Conservation (phyloP, 1,140 invertebrate species). For the Lasaia peninsularis region DNA sequence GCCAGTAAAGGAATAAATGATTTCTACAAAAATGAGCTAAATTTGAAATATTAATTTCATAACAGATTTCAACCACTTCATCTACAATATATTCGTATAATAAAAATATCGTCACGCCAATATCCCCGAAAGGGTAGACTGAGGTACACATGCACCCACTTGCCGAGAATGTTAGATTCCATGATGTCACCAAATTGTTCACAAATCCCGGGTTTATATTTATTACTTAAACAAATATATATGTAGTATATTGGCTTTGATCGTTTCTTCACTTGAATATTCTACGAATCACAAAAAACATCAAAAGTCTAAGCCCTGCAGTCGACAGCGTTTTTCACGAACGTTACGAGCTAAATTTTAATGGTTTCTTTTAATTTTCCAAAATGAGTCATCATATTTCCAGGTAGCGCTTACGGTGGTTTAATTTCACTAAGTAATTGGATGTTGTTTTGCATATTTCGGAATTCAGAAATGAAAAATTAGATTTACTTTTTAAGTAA, state of each 20-base stretch:
- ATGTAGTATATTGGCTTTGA: background rate
- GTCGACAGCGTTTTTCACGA: slow-evolving; percentile 33
- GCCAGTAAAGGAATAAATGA: too few species aligned
- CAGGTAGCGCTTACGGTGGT: slow-evolving; percentile 19
- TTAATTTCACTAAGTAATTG: slow-evolving; percentile 41
- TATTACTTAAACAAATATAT: too few species aligned
- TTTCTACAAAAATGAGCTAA: too few species aligned
- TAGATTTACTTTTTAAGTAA: background rate
- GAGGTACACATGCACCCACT: too few species aligned
- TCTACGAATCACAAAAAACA: background rate
- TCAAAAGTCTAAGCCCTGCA: slow-evolving; percentile 8
- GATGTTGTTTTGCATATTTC: slow-evolving; percentile 19
- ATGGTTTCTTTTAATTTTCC: slow-evolving; percentile 40
- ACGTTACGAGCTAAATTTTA: slow-evolving; percentile 20
- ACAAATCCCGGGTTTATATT: too few species aligned
- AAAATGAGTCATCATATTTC: slow-evolving; percentile 42
- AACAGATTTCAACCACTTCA: too few species aligned
- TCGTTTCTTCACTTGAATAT: background rate
- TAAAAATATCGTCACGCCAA: too few species aligned
- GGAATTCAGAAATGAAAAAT: background rate
- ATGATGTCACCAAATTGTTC: too few species aligned
- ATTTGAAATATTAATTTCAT: too few species aligned
- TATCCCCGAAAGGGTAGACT: too few species aligned
- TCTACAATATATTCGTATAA: too few species aligned
- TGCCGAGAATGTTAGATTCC: too few species aligned